phyloP scores from a whole-genome alignment of 2,888 invertebrate genomes.

The Nowickia ferox region DNA sequence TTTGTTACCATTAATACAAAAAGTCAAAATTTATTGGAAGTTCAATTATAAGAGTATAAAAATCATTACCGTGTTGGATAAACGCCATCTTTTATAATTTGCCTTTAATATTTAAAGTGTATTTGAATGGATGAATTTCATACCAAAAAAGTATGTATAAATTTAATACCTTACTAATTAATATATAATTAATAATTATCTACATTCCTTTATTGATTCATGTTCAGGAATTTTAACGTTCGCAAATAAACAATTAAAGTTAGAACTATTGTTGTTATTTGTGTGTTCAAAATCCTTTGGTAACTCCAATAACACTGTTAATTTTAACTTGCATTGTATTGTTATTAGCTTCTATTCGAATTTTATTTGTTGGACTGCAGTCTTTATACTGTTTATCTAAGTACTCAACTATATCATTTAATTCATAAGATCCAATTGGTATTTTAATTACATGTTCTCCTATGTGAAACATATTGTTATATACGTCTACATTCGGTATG shows the following conservation, averaged over 20 bases:
- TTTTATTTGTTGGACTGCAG: too few relatives aligned
- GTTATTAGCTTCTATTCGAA: too few relatives aligned
- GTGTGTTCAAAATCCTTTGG: not conserved
- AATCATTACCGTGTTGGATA: not conserved
- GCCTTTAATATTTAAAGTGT: not conserved
- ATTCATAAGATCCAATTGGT: too few relatives aligned
- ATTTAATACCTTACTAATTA: too few relatives aligned
- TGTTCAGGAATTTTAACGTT: slow-evolving; percentile 11
- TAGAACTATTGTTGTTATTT: not conserved
- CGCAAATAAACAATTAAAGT: not conserved
- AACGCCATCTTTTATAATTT: not conserved
- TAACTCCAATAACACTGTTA: slow-evolving; percentile 5
- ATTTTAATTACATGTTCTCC: too few relatives aligned
- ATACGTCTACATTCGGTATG: too few relatives aligned
- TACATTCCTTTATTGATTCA: not conserved
- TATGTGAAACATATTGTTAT: too few relatives aligned
- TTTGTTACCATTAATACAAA: not conserved
- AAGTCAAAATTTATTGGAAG: not conserved
- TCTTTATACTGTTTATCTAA: too few relatives aligned
- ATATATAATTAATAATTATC: not conserved
- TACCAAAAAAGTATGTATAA: not conserved
- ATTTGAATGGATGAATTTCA: not conserved
- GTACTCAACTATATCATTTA: too few relatives aligned
- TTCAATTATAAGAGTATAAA: too few relatives aligned
- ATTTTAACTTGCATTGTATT: too few relatives aligned